A percentile compares a stretch with the other conserved stretches of the same genome.
Evolutionary conservation across 2,113 vertebrate species (phyloP).

Genomic region (Plotosus lineatus): DNA sequence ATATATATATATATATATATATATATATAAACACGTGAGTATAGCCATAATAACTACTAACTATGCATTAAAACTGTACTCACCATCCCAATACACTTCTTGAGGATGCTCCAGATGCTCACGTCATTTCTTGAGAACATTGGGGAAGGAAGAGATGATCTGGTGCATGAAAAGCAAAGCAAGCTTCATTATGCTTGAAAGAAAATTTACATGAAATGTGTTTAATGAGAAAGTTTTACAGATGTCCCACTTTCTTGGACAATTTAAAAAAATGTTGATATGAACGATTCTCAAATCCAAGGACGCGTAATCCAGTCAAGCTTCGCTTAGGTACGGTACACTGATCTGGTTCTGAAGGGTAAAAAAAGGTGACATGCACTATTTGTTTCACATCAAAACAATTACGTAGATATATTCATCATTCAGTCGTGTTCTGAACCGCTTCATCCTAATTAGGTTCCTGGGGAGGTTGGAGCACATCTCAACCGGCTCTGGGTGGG

Average conservation of each 20-base stretch:
- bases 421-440: too few species aligned
- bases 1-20: too few species aligned
- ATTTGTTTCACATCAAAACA: neutral
- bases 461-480: too few species aligned
- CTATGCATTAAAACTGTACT: conserved; percentile 51
- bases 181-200: neutral
- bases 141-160: conserved; percentile 87
- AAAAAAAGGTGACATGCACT: neutral
- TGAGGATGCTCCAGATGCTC: conserved; percentile 97
- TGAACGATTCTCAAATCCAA: neutral
- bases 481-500: too few species aligned
- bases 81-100: conserved; percentile 99
- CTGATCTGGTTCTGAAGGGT: neutral
- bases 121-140: conserved; percentile 98
- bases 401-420: too few species aligned
- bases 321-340: neutral
- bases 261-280: neutral
- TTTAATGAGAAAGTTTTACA: neutral
- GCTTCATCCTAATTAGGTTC: too few species aligned
- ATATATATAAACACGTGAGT: too few species aligned
- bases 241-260: neutral
- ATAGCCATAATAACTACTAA: too few species aligned
- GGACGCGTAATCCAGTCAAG: neutral
- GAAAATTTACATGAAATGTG: neutral
- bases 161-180: conserved; percentile 55